Percentiles rank a stretch among this genome's conserved stretches.
Evolutionary conservation across 2,888 invertebrate genomes (phyloP).

Genomic region (Folsomia candida): DNA sequence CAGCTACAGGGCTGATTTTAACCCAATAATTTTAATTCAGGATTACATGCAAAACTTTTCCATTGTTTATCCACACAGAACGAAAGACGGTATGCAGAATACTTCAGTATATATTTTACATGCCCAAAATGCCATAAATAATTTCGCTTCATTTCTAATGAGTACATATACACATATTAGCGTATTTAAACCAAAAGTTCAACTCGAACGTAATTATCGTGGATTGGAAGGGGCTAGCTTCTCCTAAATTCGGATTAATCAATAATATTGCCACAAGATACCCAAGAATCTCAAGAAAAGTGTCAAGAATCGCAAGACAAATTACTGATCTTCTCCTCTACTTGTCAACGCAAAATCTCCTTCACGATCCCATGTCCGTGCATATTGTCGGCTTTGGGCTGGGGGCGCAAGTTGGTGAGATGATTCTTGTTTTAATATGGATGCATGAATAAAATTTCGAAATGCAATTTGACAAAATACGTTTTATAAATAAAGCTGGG

Average conservation of each 20-base stretch:
- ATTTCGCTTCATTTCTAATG: not conserved
- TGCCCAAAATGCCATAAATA: no score
- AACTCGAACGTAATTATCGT: constrained; percentile 39
- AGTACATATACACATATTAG: no score
- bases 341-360: constrained; percentile 32
- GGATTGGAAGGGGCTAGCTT: constrained; percentile 36
- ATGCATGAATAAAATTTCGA: not conserved
- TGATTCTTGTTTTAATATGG: not conserved
- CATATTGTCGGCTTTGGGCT: constrained; percentile 40
- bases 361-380: constrained; percentile 31
- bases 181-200: constrained; percentile 37
- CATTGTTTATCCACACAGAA: constrained; percentile 36
- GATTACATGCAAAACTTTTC: constrained; percentile 42
- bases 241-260: constrained; percentile 31
- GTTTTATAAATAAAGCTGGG: constrained; percentile 32
- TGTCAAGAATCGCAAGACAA: constrained; percentile 30
- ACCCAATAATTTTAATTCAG: constrained; percentile 42
- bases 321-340: constrained; percentile 39
- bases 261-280: constrained; percentile 36
- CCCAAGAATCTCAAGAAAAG: constrained; percentile 33
- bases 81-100: constrained; percentile 43
- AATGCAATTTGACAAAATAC: no score
- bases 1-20: constrained; percentile 28
- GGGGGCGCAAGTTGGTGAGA: constrained; percentile 32
- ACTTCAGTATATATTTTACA: no score